A percentile compares a stretch with the other conserved stretches of the same genome.
phyloP scores from a whole-genome alignment of 2,113 vertebrate genomes.

The Gorsachius goisagi region DNA sequence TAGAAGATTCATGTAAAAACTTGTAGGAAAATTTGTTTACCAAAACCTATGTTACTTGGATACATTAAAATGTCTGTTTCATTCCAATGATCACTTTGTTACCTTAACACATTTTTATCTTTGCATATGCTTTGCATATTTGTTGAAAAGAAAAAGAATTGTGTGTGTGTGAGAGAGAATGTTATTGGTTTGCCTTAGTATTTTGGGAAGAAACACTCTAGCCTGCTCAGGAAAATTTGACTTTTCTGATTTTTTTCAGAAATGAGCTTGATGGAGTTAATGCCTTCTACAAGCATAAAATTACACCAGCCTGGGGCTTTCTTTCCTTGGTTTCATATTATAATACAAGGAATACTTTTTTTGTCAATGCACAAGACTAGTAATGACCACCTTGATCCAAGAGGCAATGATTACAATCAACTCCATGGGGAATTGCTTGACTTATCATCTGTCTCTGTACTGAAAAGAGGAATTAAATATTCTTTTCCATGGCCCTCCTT shows the following conservation, averaged over 20 bases:
- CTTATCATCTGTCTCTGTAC: not conserved
- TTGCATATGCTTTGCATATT: not conserved
- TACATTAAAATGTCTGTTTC: not conserved
- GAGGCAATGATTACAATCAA: not conserved
- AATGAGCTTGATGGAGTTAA: not conserved
- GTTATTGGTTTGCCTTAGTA: not conserved
- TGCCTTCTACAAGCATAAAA: not conserved
- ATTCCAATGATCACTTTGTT: not conserved
- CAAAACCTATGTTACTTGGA: not conserved
- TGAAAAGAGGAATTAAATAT: not conserved
- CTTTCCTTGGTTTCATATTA: not conserved
- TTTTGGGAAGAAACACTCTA: not conserved
- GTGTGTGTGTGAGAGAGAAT: no score
- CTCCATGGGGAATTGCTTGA: not conserved
- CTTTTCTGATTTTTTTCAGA: not conserved
- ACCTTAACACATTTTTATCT: not conserved
- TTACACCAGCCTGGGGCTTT: not conserved
- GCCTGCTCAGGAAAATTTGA: not conserved
- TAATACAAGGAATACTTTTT: not conserved
- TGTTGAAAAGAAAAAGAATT: not conserved
- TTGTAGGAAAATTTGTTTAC: not conserved
- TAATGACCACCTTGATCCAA: not conserved
- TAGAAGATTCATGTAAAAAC: not conserved
- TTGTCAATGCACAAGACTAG: not conserved
- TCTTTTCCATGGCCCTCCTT: not conserved